These are phyloP conservation scores for Caenorhabditis virilis DNA, from an alignment of 2,888 invertebrate genomes.

Conservation along the genomic window DNA sequence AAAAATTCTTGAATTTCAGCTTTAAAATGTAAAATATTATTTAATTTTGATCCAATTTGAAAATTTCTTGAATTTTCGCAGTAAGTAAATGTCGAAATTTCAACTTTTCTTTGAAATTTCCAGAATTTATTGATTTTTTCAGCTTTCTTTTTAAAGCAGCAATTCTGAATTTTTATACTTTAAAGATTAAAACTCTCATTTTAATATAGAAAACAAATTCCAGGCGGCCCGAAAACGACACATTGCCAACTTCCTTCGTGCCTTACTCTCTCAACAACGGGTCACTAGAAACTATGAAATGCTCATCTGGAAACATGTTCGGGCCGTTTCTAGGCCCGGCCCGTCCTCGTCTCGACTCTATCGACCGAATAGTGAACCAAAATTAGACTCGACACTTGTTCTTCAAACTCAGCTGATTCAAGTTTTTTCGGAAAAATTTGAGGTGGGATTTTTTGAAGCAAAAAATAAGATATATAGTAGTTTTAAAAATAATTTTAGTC, in stretches of 20 bases:
- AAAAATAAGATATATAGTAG: too few species aligned
- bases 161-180: too few species aligned
- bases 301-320: conserved; percentile 37
- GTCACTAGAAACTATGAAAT: conserved; percentile 26
- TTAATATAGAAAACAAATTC: too few species aligned
- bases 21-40: neutral
- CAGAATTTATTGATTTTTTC: too few species aligned
- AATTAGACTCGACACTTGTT: conserved; percentile 29
- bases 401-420: conserved; percentile 36
- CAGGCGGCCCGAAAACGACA: conserved; percentile 41
- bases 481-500: conserved; percentile 21
- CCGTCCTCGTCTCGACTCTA: conserved; percentile 10
- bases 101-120: too few species aligned
- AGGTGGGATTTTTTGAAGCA: too few species aligned
- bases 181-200: too few species aligned
- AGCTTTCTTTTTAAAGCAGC: too few species aligned
- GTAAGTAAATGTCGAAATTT: too few species aligned
- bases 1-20: neutral
- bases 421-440: conserved; percentile 34
- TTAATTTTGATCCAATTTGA: too few species aligned
- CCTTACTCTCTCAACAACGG: conserved; percentile 35
- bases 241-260: conserved; percentile 41
- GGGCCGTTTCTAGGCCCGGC: neutral
- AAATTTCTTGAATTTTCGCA: too few species aligned
- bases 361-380: conserved; percentile 41